These are phyloP conservation scores for Diabrotica balteata DNA, from an alignment of 2,888 invertebrate genomes.

Conservation along the genomic window DNA sequence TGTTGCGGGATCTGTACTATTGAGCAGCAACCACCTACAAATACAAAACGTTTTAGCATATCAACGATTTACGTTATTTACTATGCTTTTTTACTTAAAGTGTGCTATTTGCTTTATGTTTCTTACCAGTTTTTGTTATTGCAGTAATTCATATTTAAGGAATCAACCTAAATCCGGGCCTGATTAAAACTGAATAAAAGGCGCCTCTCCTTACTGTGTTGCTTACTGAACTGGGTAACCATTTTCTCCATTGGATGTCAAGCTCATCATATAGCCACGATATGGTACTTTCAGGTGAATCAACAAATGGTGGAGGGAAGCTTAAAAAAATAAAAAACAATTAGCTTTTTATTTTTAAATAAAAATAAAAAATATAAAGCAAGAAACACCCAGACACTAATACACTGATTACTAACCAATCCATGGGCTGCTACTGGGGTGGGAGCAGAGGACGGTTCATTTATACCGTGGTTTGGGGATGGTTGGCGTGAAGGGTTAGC, in stretches of 20 bases:
- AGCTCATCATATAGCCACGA: conserved; percentile 93
- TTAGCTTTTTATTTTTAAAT: too few relatives aligned
- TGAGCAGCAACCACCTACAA: conserved; percentile 83
- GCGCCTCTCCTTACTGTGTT: conserved; percentile 87
- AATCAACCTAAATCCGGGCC: conserved; percentile 91
- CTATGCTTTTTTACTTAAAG: not conserved
- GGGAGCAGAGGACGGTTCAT: too few relatives aligned
- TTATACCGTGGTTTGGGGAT: too few relatives aligned
- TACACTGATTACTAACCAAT: too few relatives aligned
- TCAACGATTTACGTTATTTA: too few relatives aligned
- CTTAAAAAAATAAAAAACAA: conserved; percentile 60
- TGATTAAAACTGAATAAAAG: conserved; percentile 89
- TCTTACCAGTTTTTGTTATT: conserved; percentile 90
- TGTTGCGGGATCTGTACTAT: conserved; percentile 95
- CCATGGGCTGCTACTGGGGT: too few relatives aligned
- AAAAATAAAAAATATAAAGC: too few relatives aligned
- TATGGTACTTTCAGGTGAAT: conserved; percentile 80
- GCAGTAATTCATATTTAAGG: conserved; percentile 96
- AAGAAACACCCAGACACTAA: too few relatives aligned
- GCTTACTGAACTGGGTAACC: conserved; percentile 88
- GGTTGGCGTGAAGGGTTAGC: too few relatives aligned
- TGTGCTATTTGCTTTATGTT: not conserved
- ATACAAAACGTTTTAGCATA: not conserved
- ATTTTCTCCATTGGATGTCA: conserved; percentile 88
- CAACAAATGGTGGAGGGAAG: conserved; percentile 87